Evolutionary conservation across 2,113 vertebrate genomes (phyloP), one percentile per base, ranked within the genome.

Genomic region (Orycteropus afer): DNA sequence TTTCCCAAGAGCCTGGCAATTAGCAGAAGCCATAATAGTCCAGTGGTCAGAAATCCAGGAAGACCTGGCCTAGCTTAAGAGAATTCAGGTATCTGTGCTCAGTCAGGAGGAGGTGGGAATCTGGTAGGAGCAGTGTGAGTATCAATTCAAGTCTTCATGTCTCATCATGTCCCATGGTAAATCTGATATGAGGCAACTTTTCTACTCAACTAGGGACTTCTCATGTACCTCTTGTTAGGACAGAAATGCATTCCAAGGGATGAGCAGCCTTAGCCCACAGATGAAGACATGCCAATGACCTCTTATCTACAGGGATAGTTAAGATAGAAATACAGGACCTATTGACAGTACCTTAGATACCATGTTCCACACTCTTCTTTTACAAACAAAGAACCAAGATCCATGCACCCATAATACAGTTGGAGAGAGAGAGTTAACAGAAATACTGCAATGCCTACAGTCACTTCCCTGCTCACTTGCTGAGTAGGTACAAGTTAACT

Each of bases 371-470:
- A 2, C 5, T 47, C 61, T 92, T 20, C 34, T 55, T 74, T 90
- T 65, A 93, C 57, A 51, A 85, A 89, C 42, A 1, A 93, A 91
- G 42, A 8, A 81, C 25, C 14, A 53, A 78, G 22, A 6, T 91
- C 32, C 23, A 61, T 47, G 78, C 77, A 40, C 34, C 45, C 47
- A 53, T 45, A 77, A 71, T 11, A 17, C 13, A 23, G 1, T 25
- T 32, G 47, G 34, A 80, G 32, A 22, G 7, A 51, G 2, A 47
- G 0, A 61, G 13, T 20, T 32, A 49, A 73, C 18, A 81, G 27
- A 51, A 32, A 29, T 4, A 17, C 32, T 0, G 3, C 18, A 34
- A 74, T 2, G 15, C 1, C 51, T 53, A 2, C 1, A 23, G 71
- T 45, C 15, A 34, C 7, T 61, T 84, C 42, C 45, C 53, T 69